These are phyloP conservation scores for Lacanobia wlatinum DNA, from an alignment of 2,888 invertebrate species.

Conservation along the genomic window DNA sequence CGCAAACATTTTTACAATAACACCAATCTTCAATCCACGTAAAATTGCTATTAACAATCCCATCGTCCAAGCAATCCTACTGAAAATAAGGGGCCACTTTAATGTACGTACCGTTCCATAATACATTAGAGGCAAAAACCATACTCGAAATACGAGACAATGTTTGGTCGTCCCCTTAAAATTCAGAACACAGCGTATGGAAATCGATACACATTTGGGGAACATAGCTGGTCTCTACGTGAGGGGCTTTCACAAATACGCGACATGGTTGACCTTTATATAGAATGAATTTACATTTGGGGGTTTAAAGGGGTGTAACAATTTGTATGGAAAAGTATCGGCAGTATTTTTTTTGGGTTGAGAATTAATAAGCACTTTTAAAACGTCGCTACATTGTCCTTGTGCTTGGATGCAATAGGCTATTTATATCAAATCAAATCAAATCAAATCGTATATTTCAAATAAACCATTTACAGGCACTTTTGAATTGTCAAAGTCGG, in stretches of 20 bases:
- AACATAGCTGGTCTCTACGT: conserved; percentile 69
- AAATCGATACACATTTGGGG: conserved; percentile 74
- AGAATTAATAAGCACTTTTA: background rate
- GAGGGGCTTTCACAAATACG: conserved; percentile 57
- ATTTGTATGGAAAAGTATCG: conserved; percentile 38
- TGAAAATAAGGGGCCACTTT: conserved; percentile 30
- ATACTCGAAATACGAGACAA: conserved; percentile 49
- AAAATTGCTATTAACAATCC: conserved; percentile 18
- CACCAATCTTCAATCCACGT: conserved; percentile 11
- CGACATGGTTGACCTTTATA: conserved; percentile 57
- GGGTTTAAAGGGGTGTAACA: conserved; percentile 35
- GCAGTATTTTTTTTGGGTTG: background rate
- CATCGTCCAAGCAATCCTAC: conserved; percentile 17
- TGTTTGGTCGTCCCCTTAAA: conserved; percentile 58
- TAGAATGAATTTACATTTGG: conserved; percentile 57
- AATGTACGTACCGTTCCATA: conserved; percentile 37
- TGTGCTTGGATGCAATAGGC: no score
- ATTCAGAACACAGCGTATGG: conserved; percentile 69
- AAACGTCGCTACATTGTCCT: background rate
- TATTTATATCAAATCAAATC: no score
- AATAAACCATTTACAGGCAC: no score
- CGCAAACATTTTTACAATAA: background rate
- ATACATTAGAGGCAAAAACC: conserved; percentile 57
- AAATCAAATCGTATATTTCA: no score
- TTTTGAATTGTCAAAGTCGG: no score